A percentile compares a stretch with the other conserved stretches of the same genome.
Evolutionary conservation across 2,797 vertebrate species (phyloP).

Genomic region (Brachyalestes nurse): DNA sequence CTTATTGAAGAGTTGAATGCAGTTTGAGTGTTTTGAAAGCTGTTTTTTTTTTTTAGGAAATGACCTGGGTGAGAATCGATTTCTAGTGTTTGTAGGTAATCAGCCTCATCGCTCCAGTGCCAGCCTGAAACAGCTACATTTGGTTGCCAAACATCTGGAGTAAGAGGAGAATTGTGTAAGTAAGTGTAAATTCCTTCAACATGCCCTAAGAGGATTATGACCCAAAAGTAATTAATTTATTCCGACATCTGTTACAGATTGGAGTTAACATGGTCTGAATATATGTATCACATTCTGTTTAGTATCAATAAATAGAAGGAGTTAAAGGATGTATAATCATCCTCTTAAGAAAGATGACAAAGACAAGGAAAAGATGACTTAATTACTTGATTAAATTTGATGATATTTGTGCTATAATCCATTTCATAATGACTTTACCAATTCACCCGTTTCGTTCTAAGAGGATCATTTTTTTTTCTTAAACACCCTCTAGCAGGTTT

Average conservation of each 20-base stretch:
- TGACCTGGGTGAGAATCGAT: too few species aligned
- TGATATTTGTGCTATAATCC: slow-evolving; percentile 55
- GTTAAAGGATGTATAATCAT: slow-evolving; percentile 17
- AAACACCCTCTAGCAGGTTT: slow-evolving; percentile 43
- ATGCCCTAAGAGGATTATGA: slow-evolving; percentile 33
- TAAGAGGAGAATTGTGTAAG: too few species aligned
- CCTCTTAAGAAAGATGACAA: slow-evolving; percentile 38
- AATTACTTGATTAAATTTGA: slow-evolving; percentile 62
- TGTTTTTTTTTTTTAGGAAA: too few species aligned
- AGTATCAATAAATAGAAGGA: not conserved
- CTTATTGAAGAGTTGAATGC: too few species aligned
- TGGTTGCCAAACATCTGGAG: too few species aligned
- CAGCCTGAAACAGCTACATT: too few species aligned
- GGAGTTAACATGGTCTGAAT: slow-evolving; percentile 7
- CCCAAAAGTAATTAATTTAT: slow-evolving; percentile 37
- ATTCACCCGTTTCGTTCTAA: slow-evolving; percentile 13
- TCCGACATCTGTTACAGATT: slow-evolving; percentile 23
- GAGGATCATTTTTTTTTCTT: slow-evolving; percentile 22
- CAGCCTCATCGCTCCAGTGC: too few species aligned
- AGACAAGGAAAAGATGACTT: slow-evolving; percentile 40
- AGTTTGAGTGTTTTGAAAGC: too few species aligned
- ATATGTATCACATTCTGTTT: slow-evolving; percentile 3
- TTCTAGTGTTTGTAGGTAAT: too few species aligned
- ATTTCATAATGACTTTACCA: slow-evolving; percentile 27
- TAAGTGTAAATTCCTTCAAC: slow-evolving; percentile 12